phyloP scores from a whole-genome alignment of 2,797 vertebrate species.

The Triplophysa bombifrons region DNA sequence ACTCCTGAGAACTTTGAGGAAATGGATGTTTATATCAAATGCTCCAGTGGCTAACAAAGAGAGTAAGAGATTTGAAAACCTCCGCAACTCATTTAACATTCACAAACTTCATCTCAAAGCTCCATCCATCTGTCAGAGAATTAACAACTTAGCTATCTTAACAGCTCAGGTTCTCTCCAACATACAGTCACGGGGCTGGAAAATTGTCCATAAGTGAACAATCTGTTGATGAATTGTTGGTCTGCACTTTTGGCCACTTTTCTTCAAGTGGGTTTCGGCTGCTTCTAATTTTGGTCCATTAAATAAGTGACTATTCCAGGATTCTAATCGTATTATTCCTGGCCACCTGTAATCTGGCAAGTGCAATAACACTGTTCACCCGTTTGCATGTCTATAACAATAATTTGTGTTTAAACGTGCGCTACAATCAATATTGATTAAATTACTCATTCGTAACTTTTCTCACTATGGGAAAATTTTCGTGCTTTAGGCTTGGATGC shows the following conservation, averaged over 20 bases:
- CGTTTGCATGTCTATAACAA: background rate
- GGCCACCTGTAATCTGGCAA: constrained; percentile 23
- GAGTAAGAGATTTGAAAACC: constrained; percentile 35
- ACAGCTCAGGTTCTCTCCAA: constrained; percentile 14
- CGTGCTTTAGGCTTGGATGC: background rate
- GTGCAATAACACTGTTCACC: background rate
- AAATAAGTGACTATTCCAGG: constrained; percentile 32
- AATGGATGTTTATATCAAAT: constrained; percentile 35
- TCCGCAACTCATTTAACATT: constrained; percentile 46
- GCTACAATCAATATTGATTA: background rate
- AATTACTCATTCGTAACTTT: constrained; percentile 30
- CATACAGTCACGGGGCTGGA: constrained; percentile 1
- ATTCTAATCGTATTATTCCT: constrained; percentile 45
- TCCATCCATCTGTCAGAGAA: constrained; percentile 39
- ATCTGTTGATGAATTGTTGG: constrained; percentile 23
- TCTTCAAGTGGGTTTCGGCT: background rate
- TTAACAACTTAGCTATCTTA: constrained; percentile 9
- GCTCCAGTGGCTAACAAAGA: constrained; percentile 35
- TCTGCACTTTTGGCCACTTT: constrained; percentile 1
- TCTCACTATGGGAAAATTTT: constrained; percentile 11
- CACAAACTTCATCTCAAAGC: constrained; percentile 30
- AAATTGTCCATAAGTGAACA: background rate
- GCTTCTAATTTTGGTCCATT: constrained; percentile 25
- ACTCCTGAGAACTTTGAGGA: constrained; percentile 17
- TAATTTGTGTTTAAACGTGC: background rate